These are phyloP conservation scores for Noctua fimbriata DNA, from an alignment of 2,888 invertebrate genomes.

Conservation along the genomic window DNA sequence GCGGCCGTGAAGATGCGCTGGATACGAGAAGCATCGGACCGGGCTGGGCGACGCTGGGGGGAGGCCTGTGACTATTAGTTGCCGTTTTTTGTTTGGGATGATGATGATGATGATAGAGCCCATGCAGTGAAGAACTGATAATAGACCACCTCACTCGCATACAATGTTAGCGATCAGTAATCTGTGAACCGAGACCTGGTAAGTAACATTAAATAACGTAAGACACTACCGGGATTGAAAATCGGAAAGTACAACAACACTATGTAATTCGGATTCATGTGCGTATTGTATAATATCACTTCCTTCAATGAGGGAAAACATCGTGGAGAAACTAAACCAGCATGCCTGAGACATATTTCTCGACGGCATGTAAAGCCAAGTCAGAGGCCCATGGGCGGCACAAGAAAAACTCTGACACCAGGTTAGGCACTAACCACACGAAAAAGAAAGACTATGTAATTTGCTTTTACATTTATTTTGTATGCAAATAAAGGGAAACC, in stretches of 20 bases:
- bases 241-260: background rate
- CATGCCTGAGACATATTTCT: too few relatives aligned
- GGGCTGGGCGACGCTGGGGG: too few relatives aligned
- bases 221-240: background rate
- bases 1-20: background rate
- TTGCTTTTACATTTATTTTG: slow-evolving; percentile 24
- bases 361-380: too few relatives aligned
- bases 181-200: background rate
- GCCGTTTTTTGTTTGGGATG: too few relatives aligned
- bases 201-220: background rate
- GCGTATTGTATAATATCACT: too few relatives aligned
- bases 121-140: background rate
- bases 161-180: background rate
- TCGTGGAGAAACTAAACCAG: too few relatives aligned
- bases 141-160: background rate
- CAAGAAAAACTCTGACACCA: too few relatives aligned
- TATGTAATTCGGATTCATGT: slow-evolving; percentile 4
- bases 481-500: slow-evolving; percentile 49
- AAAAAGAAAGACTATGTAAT: slow-evolving; percentile 9
- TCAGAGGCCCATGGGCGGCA: too few relatives aligned
- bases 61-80: too few relatives aligned
- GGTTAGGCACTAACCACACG: too few relatives aligned
- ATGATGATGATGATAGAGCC: background rate
- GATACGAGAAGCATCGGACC: background rate
- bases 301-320: too few relatives aligned